Base-by-base conservation (phyloP, 2,113 vertebrate species). In the Psilopsiagon aymara region DNA sequence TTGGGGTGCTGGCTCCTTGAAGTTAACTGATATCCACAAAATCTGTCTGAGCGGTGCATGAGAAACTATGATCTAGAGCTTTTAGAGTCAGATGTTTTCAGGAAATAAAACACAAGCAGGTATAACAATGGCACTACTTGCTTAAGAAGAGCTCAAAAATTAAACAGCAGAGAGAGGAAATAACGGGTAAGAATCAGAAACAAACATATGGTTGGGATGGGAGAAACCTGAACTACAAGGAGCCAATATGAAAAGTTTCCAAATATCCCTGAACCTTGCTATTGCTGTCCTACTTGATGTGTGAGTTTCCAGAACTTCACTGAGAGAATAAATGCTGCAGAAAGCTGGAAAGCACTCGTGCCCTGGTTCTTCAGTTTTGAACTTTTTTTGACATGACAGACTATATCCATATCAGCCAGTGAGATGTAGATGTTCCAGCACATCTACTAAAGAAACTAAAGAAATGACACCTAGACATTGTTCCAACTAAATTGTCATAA, bases 381-480 rank as follows among this genome's bases (percentile, higher is more conserved):
- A n/a, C 19, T 28, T 88, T 88, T 88, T 86, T 81, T 51, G 39
- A 76, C 46, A n/a, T 66, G 63, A 64, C 64, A 77, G 53, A 81
- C 33, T 51, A 21, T 76, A 62, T 82, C 67, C 17, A 8, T 66
- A 10, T 9, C 13, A 91, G 63, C 91, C 49, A 90, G 85, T 62
- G 35, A 92, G 82, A 90, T 90, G 88, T 73, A 96, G 94, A 86
- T 83, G 44, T 93, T 90, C 75, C 77, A 69, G 49, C 11, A 44
- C 9, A 29, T 85, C 44, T 57, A 12, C 51, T 64, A 7, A 35
- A 66, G 85, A 67, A 92, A 29, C 23, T 25, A 31, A 76, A 93
- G 39, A 82, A 41, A 83, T 69, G 87, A 73, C 31, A 63, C 12
- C 41, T 29, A 46, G 31, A 39, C 33, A 57, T 55, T 3, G 4